Percentiles rank a stretch among this genome's conserved stretches.
Conservation (phyloP, 1,140 invertebrate genomes). For the Frieseomelitta varia region DNA sequence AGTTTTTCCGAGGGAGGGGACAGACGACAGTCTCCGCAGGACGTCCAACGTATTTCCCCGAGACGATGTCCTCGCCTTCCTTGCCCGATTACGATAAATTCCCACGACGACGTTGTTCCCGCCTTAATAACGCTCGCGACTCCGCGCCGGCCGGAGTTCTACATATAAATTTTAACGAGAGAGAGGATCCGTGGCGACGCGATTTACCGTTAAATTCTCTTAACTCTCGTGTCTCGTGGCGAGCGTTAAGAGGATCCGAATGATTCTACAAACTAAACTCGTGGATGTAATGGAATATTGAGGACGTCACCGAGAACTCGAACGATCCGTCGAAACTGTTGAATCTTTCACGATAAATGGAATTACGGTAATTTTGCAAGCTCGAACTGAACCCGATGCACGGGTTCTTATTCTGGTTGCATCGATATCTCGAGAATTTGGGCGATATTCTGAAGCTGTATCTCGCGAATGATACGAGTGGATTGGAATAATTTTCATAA, state of each 20-base stretch:
- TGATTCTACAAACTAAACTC: neutral
- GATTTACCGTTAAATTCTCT: slow-evolving; percentile 3
- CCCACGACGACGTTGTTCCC: slow-evolving; percentile 28
- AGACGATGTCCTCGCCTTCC: slow-evolving; percentile 54
- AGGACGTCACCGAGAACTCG: neutral
- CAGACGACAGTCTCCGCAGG: slow-evolving; percentile 42
- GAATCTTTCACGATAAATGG: neutral
- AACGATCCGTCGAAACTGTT: neutral
- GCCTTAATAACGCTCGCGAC: slow-evolving; percentile 23
- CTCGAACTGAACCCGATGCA: no score
- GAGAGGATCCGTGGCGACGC: neutral
- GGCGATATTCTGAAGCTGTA: neutral
- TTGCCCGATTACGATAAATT: slow-evolving; percentile 64
- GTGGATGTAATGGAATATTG: neutral
- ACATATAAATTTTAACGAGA: slow-evolving; percentile 17
- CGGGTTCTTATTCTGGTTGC: no score
- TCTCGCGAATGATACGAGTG: neutral
- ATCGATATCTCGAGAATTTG: neutral
- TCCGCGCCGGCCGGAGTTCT: neutral
- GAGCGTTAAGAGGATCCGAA: neutral
- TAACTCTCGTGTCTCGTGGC: neutral
- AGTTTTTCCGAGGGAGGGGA: neutral
- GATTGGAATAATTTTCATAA: neutral
- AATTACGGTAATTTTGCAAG: no score
- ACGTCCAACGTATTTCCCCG: slow-evolving; percentile 48